Conservation (phyloP, 1,140 invertebrate genomes). For the Drosophila asahinai region DNA sequence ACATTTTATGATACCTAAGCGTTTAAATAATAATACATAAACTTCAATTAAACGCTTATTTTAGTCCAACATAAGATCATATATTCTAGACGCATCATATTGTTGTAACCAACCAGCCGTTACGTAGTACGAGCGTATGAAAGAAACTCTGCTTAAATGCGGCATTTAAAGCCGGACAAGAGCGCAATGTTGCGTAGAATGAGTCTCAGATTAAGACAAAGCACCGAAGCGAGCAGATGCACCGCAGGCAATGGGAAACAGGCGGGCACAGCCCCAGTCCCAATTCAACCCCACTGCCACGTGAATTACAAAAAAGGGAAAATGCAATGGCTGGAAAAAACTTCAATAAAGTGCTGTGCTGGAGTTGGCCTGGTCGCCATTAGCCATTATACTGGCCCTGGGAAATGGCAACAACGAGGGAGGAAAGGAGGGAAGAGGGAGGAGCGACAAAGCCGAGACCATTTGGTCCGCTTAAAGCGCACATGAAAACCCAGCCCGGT, state of each 20-base stretch:
- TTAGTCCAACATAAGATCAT: background rate
- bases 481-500: slow-evolving; percentile 40
- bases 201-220: slow-evolving; percentile 77
- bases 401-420: slow-evolving; percentile 20
- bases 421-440: background rate
- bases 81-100: slow-evolving; percentile 1
- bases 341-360: slow-evolving; percentile 51
- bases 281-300: slow-evolving; percentile 21
- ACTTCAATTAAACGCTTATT: background rate
- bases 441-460: slow-evolving; percentile 19
- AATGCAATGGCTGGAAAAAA: slow-evolving; percentile 40
- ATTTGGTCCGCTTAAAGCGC: slow-evolving; percentile 66
- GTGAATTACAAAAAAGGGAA: slow-evolving; percentile 58
- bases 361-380: slow-evolving; percentile 15
- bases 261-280: slow-evolving; percentile 5
- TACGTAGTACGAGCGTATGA: slow-evolving; percentile 31
- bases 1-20: background rate
- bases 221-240: slow-evolving; percentile 55
- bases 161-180: slow-evolving; percentile 52
- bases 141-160: slow-evolving; percentile 70
- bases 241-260: slow-evolving; percentile 30
- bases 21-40: no score
- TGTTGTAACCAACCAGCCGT: slow-evolving; percentile 18
- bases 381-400: slow-evolving; percentile 32
- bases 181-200: slow-evolving; percentile 63